phyloP scores from a whole-genome alignment of 2,888 invertebrate genomes.

The Hypomecis atomaria region DNA sequence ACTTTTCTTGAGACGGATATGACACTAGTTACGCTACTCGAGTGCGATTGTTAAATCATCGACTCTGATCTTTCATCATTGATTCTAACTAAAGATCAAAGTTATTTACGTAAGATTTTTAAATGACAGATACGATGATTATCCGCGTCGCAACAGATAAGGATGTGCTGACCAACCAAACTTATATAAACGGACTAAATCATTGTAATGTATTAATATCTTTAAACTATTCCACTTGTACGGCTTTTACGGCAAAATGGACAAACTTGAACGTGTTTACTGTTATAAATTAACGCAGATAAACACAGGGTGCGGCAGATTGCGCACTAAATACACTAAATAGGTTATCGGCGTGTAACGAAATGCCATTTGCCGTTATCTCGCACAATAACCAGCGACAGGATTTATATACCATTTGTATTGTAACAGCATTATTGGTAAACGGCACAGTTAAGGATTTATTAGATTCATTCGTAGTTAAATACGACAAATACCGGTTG shows the following conservation, averaged over 20 bases:
- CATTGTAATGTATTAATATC: too few relatives aligned
- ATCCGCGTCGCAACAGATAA: too few relatives aligned
- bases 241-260: background rate
- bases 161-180: too few relatives aligned
- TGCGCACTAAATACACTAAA: constrained; percentile 44
- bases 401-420: constrained; percentile 33
- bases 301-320: constrained; percentile 41
- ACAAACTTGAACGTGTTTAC: constrained; percentile 7
- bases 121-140: too few relatives aligned
- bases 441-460: constrained; percentile 3
- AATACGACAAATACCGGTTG: background rate
- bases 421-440: constrained; percentile 12
- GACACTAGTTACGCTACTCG: too few relatives aligned
- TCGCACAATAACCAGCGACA: constrained; percentile 38
- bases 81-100: too few relatives aligned
- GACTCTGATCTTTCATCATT: too few relatives aligned
- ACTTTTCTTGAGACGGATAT: background rate
- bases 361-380: constrained; percentile 44
- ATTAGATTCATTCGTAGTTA: background rate
- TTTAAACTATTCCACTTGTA: background rate
- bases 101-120: too few relatives aligned
- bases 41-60: too few relatives aligned
- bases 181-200: too few relatives aligned
- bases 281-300: constrained; percentile 17
- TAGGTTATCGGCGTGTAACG: constrained; percentile 45